Evolutionary conservation across 1,140 invertebrate genomes (phyloP).

Genomic region (Teleogryllus occipitalis): DNA sequence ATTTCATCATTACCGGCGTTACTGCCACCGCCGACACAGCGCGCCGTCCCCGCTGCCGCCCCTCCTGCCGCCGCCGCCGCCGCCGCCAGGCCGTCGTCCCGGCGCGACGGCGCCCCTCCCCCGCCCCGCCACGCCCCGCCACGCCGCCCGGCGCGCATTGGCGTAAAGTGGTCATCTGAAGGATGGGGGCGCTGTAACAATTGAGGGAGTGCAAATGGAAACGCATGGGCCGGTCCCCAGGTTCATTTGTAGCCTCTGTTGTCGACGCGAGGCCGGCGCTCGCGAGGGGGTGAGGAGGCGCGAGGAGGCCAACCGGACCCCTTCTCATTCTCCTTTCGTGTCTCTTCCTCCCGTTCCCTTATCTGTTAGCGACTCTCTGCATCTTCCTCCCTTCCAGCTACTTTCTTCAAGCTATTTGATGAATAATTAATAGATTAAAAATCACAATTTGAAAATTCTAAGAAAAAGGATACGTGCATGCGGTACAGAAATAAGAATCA

Average conservation of each 20-base stretch:
- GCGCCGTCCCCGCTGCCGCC: conserved; percentile 7
- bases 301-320: too few relatives aligned
- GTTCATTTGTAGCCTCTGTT: conserved; percentile 15
- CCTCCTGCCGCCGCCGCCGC: conserved; percentile 11
- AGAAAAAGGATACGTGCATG: too few relatives aligned
- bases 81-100: too few relatives aligned
- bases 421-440: too few relatives aligned
- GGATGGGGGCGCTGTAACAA: conserved; percentile 30
- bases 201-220: conserved; percentile 17
- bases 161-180: conserved; percentile 41
- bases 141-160: conserved; percentile 25
- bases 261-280: neutral
- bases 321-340: too few relatives aligned
- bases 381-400: too few relatives aligned
- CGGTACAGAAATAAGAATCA: too few relatives aligned
- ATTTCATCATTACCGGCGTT: conserved; percentile 37
- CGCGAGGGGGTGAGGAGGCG: too few relatives aligned
- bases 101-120: conserved; percentile 14
- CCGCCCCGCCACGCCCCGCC: conserved; percentile 4
- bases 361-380: too few relatives aligned
- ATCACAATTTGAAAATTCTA: too few relatives aligned
- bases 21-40: conserved; percentile 13
- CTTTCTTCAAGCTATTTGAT: too few relatives aligned
- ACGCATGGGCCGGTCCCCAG: conserved; percentile 14
- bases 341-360: too few relatives aligned